Percentiles rank a stretch among this genome's conserved stretches.
Conservation (phyloP, 2,888 invertebrate genomes). For the Parascotia fuliginaria region DNA sequence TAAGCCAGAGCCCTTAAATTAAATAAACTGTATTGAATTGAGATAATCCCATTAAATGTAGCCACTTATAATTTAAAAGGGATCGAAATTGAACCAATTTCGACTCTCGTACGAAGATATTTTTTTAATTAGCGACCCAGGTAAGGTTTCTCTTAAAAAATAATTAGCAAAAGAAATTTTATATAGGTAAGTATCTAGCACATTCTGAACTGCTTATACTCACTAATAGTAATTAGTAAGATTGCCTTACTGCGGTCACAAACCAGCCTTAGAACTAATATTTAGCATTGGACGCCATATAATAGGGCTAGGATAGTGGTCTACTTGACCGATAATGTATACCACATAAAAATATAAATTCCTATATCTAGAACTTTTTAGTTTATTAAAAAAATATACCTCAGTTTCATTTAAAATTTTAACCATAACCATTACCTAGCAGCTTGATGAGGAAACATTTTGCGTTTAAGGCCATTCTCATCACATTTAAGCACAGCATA, state of each 20-base stretch:
- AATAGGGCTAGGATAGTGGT: too few species aligned
- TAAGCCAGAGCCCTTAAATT: not conserved
- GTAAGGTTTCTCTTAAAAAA: too few species aligned
- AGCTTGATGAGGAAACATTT: not conserved
- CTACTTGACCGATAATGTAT: too few species aligned
- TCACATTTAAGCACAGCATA: constrained; percentile 2
- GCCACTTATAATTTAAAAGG: constrained; percentile 17
- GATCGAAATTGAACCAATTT: constrained; percentile 25
- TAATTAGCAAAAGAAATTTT: too few species aligned
- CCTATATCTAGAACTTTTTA: constrained; percentile 6
- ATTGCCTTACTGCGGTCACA: too few species aligned
- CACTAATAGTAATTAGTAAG: too few species aligned
- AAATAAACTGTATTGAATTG: not conserved
- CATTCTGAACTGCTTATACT: too few species aligned
- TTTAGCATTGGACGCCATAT: too few species aligned
- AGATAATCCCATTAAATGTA: not conserved
- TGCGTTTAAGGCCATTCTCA: constrained; percentile 5
- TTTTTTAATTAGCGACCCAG: too few species aligned
- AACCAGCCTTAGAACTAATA: too few species aligned
- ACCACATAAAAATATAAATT: not conserved
- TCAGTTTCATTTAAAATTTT: constrained; percentile 26
- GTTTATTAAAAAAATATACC: constrained; percentile 8
- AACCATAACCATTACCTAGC: constrained; percentile 13
- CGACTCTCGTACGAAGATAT: too few species aligned
- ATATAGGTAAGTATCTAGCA: too few species aligned